phyloP scores from a whole-genome alignment of 2,888 invertebrate genomes.

The Cylloceria caligata region DNA sequence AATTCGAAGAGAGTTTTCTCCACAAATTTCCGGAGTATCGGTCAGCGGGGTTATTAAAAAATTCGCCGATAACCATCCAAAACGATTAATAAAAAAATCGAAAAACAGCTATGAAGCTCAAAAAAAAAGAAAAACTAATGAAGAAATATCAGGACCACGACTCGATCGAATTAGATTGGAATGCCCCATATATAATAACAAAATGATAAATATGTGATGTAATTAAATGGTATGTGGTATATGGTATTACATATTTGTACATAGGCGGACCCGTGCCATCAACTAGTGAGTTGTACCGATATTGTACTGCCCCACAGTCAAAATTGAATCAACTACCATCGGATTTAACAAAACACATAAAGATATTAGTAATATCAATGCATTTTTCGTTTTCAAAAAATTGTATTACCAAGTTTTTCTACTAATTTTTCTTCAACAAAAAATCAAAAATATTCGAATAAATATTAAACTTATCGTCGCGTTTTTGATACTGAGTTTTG shows the following conservation, averaged over 20 bases:
- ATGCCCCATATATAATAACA: slow-evolving; percentile 65
- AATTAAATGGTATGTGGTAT: slow-evolving; percentile 84
- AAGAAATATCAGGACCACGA: too few species aligned
- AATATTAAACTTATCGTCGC: slow-evolving; percentile 1
- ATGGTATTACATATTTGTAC: slow-evolving; percentile 84
- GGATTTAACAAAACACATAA: slow-evolving; percentile 26
- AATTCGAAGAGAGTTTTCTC: too few species aligned
- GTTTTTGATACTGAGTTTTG: slow-evolving; percentile 41
- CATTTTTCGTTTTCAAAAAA: slow-evolving; percentile 25
- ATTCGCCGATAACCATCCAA: too few species aligned
- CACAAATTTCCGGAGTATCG: too few species aligned
- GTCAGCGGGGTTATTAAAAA: too few species aligned
- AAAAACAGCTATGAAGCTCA: too few species aligned
- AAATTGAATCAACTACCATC: slow-evolving; percentile 40
- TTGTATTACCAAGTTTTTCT: slow-evolving; percentile 1
- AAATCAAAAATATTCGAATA: slow-evolving; percentile 20
- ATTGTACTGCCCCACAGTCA: slow-evolving; percentile 76
- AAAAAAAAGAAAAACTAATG: not conserved
- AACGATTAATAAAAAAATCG: too few species aligned
- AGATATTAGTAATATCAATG: slow-evolving; percentile 33
- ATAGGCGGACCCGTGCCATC: slow-evolving; percentile 84
- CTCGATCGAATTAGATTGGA: not conserved
- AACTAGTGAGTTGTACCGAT: slow-evolving; percentile 84
- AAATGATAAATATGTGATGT: slow-evolving; percentile 84
- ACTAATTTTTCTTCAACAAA: slow-evolving; percentile 25